Evolutionary conservation across 2,113 vertebrate genomes (phyloP).

Genomic region (Spermophilus dauricus): DNA sequence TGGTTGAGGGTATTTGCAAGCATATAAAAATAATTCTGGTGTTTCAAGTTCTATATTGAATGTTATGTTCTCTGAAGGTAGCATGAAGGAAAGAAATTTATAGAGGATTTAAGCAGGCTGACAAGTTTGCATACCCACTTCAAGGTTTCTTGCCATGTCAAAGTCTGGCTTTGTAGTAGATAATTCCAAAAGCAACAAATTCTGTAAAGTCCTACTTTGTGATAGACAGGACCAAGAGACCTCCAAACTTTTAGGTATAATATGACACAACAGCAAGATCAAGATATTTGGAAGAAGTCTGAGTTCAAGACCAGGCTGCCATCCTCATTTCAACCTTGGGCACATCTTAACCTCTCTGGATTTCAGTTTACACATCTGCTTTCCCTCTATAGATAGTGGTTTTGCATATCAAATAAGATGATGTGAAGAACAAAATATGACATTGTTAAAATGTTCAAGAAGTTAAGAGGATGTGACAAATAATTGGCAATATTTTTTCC

Average conservation of each 20-base stretch:
- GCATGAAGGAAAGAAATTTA: not conserved
- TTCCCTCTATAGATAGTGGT: not conserved
- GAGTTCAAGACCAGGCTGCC: not conserved
- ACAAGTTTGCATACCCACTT: not conserved
- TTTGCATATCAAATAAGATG: slow-evolving; percentile 50
- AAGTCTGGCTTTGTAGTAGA: not conserved
- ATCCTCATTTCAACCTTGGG: not conserved
- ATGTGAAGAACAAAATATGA: not conserved
- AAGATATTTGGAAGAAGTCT: not conserved
- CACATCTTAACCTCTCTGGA: not conserved
- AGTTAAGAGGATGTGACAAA: not conserved
- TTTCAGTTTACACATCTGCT: not conserved
- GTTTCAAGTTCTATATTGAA: not conserved
- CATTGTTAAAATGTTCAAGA: not conserved
- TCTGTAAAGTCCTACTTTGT: not conserved
- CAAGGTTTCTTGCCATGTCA: not conserved
- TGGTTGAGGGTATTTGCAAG: not conserved
- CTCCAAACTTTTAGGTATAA: not conserved
- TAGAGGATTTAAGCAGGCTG: not conserved
- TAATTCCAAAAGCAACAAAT: not conserved
- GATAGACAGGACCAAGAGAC: not conserved
- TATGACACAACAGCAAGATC: not conserved
- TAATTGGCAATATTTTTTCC: not conserved
- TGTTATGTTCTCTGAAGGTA: not conserved
- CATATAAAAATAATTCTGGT: not conserved